Evolutionary conservation across 2,888 invertebrate genomes (phyloP), one percentile per base, ranked within the genome.

Genomic region (Nudaria mundana): DNA sequence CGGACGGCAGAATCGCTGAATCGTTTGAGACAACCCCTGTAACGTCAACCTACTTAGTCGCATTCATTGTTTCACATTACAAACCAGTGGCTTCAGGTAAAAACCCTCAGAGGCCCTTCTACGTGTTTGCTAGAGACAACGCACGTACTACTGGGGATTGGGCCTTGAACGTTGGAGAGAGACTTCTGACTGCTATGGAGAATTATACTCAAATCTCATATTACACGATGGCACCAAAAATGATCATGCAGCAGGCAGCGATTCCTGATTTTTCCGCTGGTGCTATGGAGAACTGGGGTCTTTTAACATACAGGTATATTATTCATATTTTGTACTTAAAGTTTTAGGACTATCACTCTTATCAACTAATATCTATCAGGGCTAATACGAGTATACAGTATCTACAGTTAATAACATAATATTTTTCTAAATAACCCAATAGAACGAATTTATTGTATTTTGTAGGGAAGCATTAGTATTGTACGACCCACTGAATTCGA

Each of bases 211-310:
- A 59, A 1, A 58, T 83, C 23, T 37, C 77, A 0, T 91, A 90
- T 48, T 79, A 92, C 29, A 59, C 71, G 0, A 92, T 93, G 84
- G 88, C 90, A 3, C 12, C 29, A 0, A 64, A 81, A 22, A 68
- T 89, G 48, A 63, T 76, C 34, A 88, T 93, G 67, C 94, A 95
- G 63, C 92, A 95, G 57, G 93, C 94, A 5, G 95, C 95, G 1
- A 92, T 96, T 40, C 94, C 95, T 3, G 94, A 95, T 63, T 94
- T 95, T 70, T 90, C 92, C 18, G 92, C 93, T 57, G 94, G 94
- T 39, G 95, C 95, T 40, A 95, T 95, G 95, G 95, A 95, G 74
- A 95, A 96, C 66, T 95, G 95, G 95, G 95, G 95, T 4, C 85
- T 95, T 18, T 90, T 95, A 23, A 95, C 95, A 0, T 96, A 94